A percentile compares a stretch with the other conserved stretches of the same genome.
These are phyloP conservation scores for Scaptomyza tumidula DNA, from an alignment of 2,888 invertebrate genomes.

Conservation along the genomic window DNA sequence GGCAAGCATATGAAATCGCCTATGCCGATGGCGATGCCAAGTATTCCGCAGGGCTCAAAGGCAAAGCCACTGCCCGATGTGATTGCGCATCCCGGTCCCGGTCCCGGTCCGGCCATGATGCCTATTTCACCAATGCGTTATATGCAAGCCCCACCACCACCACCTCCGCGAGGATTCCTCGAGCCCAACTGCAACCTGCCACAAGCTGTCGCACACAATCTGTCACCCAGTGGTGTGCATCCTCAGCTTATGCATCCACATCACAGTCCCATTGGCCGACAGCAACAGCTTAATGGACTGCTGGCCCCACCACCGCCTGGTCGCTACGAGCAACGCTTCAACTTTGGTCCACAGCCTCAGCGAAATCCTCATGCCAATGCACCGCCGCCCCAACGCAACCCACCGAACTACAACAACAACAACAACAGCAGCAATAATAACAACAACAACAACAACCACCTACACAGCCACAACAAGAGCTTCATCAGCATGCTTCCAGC, in stretches of 20 bases:
- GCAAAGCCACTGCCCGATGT: conserved; percentile 57
- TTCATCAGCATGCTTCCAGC: conserved; percentile 53
- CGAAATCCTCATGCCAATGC: conserved; percentile 45
- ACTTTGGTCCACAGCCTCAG: conserved; percentile 42
- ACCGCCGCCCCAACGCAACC: conserved; percentile 66
- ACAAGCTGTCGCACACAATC: conserved; percentile 33
- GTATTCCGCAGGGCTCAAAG: conserved; percentile 50
- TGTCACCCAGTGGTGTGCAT: conserved; percentile 50
- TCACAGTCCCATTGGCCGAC: conserved; percentile 62
- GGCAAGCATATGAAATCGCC: conserved; percentile 85
- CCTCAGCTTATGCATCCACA: conserved; percentile 56
- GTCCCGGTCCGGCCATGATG: conserved; percentile 34
- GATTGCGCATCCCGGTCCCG: conserved; percentile 13
- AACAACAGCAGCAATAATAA: conserved; percentile 20
- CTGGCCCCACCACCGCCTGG: conserved; percentile 45
- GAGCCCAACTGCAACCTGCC: conserved; percentile 55
- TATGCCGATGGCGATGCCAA: conserved; percentile 49
- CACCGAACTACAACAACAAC: conserved; percentile 70
- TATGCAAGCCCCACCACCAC: conserved; percentile 32
- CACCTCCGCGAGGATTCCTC: conserved; percentile 44
- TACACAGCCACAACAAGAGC: conserved; percentile 56
- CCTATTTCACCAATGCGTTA: conserved; percentile 72
- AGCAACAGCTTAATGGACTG: conserved; percentile 53
- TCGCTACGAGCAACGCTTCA: conserved; percentile 61
- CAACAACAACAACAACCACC: conserved; percentile 28